Conservation (phyloP, 2,797 vertebrate genomes). For the Falco berigora region DNA sequence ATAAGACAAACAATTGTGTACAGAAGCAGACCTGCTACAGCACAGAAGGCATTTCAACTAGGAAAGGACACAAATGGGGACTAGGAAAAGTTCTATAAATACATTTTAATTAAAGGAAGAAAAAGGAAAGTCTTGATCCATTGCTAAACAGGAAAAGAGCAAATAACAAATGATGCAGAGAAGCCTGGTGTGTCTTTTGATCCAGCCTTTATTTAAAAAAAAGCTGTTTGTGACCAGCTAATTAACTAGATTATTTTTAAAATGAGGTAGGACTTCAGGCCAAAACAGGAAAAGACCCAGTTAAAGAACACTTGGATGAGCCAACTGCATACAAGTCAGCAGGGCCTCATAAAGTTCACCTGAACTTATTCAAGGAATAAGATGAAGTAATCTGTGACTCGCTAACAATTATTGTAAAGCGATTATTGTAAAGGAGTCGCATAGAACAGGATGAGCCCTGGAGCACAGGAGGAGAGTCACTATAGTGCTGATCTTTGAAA, state of each 20-base stretch:
- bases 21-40: neutral
- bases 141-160: slow-evolving; percentile 49
- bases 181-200: neutral
- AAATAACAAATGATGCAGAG: slow-evolving; percentile 2
- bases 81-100: slow-evolving; percentile 38
- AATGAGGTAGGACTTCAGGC: neutral
- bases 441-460: neutral
- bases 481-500: neutral
- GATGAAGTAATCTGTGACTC: neutral
- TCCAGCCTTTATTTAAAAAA: neutral
- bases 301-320: neutral
- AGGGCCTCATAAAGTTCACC: neutral
- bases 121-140: slow-evolving; percentile 48
- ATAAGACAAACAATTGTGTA: neutral
- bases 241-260: slow-evolving; percentile 37
- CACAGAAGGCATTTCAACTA: neutral
- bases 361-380: neutral
- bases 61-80: neutral
- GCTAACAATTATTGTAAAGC: neutral
- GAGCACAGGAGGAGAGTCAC: neutral
- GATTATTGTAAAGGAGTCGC: neutral
- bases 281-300: slow-evolving; percentile 48
- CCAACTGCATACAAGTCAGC: neutral
- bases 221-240: neutral
- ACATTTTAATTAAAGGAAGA: slow-evolving; percentile 43